Percentiles rank a stretch among this genome's conserved stretches.
These are phyloP conservation scores for Barbus barbus DNA, from an alignment of 2,113 vertebrate species.

Conservation along the genomic window DNA sequence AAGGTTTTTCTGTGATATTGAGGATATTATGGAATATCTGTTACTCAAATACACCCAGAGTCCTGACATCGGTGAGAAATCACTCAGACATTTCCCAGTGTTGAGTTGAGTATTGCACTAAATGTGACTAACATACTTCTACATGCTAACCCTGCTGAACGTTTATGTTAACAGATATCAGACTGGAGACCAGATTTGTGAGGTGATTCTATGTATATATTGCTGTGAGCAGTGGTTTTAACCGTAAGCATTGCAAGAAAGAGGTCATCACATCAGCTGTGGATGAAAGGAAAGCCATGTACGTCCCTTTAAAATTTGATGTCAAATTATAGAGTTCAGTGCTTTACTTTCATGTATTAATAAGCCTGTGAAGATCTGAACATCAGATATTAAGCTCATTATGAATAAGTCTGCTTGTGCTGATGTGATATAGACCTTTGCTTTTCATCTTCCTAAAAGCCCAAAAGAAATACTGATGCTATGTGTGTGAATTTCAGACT, in stretches of 20 bases:
- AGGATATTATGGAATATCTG: not conserved
- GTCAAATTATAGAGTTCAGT: constrained; percentile 75
- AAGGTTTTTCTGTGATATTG: too few species aligned
- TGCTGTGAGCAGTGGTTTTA: not conserved
- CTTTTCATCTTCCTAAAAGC: constrained; percentile 75
- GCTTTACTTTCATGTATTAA: constrained; percentile 79
- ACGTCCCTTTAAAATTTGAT: constrained; percentile 74
- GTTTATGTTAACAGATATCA: not conserved
- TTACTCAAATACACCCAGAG: not conserved
- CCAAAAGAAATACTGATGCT: constrained; percentile 31
- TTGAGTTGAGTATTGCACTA: not conserved
- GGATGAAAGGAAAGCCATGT: constrained; percentile 75
- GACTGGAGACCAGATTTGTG: too few species aligned
- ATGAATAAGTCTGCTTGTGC: constrained; percentile 75
- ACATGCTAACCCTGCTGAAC: not conserved
- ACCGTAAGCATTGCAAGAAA: constrained; percentile 51
- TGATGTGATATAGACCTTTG: constrained; percentile 68
- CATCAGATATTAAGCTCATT: constrained; percentile 71
- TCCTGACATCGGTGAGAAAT: not conserved
- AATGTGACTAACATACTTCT: not conserved
- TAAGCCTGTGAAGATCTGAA: constrained; percentile 66
- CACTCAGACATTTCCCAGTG: too few species aligned
- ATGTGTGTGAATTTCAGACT: too few species aligned
- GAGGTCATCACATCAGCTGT: constrained; percentile 61
- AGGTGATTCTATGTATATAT: not conserved